Evolutionary conservation across 2,888 invertebrate genomes (phyloP).

Genomic region (Diarsia dahlii): DNA sequence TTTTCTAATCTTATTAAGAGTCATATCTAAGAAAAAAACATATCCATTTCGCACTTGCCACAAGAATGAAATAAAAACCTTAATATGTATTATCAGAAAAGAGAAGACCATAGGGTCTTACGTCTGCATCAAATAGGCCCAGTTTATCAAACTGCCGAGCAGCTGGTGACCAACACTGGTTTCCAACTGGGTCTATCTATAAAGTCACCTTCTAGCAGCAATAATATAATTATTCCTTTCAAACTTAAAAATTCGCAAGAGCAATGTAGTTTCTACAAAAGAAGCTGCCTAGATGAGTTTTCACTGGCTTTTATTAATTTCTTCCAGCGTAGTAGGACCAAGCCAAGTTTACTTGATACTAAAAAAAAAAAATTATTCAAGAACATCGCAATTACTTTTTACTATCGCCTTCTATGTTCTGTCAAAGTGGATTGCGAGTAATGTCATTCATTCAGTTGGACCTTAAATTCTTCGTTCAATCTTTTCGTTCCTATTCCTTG

Average conservation of each 20-base stretch:
- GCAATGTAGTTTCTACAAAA: slow-evolving; percentile 28
- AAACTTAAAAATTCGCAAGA: slow-evolving; percentile 21
- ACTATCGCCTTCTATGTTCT: slow-evolving; percentile 5
- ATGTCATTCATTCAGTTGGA: slow-evolving; percentile 26
- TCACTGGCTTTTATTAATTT: slow-evolving; percentile 25
- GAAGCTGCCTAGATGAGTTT: slow-evolving; percentile 19
- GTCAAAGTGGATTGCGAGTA: slow-evolving; percentile 33
- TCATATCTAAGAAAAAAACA: too few species aligned
- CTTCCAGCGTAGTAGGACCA: slow-evolving; percentile 1
- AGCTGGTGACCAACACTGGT: too few species aligned
- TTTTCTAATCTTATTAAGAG: too few species aligned
- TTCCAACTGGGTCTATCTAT: too few species aligned
- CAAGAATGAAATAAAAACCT: too few species aligned
- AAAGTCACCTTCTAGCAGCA: background rate
- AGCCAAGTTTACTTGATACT: slow-evolving; percentile 23
- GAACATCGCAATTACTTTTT: slow-evolving; percentile 20
- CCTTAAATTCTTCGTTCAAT: slow-evolving; percentile 34
- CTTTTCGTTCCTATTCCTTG: slow-evolving; percentile 29
- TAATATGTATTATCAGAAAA: too few species aligned
- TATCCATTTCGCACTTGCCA: too few species aligned
- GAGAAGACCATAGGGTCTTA: too few species aligned
- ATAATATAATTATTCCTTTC: background rate
- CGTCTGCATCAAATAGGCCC: too few species aligned
- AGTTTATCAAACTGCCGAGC: too few species aligned
- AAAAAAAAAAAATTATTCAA: slow-evolving; percentile 9